Percentiles rank a stretch among this genome's conserved stretches.
These are phyloP conservation scores for Oligia latruncula DNA, from an alignment of 2,888 invertebrate species.

Conservation along the genomic window DNA sequence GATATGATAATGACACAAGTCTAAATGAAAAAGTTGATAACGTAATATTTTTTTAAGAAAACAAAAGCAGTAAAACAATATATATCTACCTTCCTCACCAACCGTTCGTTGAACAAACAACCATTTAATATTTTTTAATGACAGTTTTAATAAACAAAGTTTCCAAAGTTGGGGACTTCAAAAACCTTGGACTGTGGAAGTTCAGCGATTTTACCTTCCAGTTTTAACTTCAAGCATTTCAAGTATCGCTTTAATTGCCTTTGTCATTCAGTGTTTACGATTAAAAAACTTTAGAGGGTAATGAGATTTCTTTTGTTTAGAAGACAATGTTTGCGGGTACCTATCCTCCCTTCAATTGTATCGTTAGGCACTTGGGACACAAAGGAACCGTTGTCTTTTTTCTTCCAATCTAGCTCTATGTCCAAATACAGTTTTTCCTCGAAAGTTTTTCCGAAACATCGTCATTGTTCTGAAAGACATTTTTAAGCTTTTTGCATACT, in stretches of 20 bases:
- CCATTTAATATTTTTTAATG: constrained; percentile 65
- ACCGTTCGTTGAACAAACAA: constrained; percentile 15
- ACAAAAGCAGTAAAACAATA: constrained; percentile 5
- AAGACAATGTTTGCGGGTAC: constrained; percentile 44
- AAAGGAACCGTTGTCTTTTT: constrained; percentile 14
- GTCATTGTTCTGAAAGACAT: not conserved
- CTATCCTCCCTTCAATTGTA: constrained; percentile 41
- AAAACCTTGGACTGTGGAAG: constrained; percentile 45
- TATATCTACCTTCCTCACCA: constrained; percentile 1
- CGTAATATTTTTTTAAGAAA: not conserved
- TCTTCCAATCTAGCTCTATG: constrained; percentile 7
- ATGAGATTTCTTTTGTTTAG: constrained; percentile 68
- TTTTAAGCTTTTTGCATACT: not conserved
- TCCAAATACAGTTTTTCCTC: not conserved
- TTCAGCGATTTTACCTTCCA: constrained; percentile 47
- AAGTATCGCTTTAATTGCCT: constrained; percentile 62
- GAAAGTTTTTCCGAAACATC: not conserved
- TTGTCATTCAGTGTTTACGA: constrained; percentile 62
- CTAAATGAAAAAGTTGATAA: not conserved
- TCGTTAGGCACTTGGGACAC: constrained; percentile 11
- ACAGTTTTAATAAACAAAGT: constrained; percentile 54
- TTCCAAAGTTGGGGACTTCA: constrained; percentile 53
- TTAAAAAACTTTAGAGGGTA: constrained; percentile 63
- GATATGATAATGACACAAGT: not conserved
- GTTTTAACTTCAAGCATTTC: constrained; percentile 60